A percentile compares a stretch with the other conserved stretches of the same genome.
These are phyloP conservation scores for Melinaea marsaeus DNA, from an alignment of 2,888 invertebrate species.

Conservation along the genomic window DNA sequence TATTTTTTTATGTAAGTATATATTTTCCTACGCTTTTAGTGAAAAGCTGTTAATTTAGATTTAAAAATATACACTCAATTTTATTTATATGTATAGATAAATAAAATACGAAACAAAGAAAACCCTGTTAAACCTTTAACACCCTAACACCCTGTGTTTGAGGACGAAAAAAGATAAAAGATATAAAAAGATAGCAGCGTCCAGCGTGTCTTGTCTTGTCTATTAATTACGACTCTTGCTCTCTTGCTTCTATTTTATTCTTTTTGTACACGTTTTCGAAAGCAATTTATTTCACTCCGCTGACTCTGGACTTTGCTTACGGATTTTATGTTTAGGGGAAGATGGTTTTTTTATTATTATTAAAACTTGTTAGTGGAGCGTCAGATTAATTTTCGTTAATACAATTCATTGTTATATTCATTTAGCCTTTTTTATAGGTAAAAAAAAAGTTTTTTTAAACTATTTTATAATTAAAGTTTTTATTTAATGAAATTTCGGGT, in stretches of 20 bases:
- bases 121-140: constrained; percentile 6
- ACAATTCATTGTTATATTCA: no score
- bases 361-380: background rate
- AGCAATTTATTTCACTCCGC: constrained; percentile 62
- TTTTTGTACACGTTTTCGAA: constrained; percentile 52
- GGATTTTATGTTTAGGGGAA: constrained; percentile 42
- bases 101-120: background rate
- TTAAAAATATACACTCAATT: no score
- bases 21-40: no score
- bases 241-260: constrained; percentile 54
- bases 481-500: no score
- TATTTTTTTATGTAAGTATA: no score
- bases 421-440: no score
- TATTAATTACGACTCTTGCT: constrained; percentile 62
- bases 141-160: constrained; percentile 7
- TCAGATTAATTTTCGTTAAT: no score
- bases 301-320: constrained; percentile 58
- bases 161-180: constrained; percentile 1
- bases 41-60: no score
- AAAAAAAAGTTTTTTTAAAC: no score
- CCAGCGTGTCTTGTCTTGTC: constrained; percentile 34
- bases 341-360: no score
- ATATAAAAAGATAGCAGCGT: background rate
- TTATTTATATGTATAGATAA: background rate
- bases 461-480: no score